These are phyloP conservation scores for Steatornis caripensis DNA, from an alignment of 2,113 vertebrate species.

Conservation along the genomic window DNA sequence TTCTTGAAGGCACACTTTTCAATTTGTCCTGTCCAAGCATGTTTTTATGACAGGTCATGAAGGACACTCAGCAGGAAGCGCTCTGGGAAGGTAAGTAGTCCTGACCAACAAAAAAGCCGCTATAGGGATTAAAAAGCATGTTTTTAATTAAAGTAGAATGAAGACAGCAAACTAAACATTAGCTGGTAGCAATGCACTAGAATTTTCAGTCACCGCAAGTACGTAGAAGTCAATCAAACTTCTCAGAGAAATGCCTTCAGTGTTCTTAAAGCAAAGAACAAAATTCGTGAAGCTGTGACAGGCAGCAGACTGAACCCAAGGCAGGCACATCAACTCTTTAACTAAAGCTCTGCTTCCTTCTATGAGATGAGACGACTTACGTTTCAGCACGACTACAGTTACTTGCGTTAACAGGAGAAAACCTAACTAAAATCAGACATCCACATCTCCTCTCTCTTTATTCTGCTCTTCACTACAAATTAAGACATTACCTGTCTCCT, in stretches of 20 bases:
- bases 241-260: slow-evolving; percentile 27
- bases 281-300: background rate
- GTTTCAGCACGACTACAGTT: background rate
- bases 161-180: slow-evolving; percentile 42
- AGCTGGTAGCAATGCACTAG: slow-evolving; percentile 13
- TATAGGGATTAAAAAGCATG: background rate
- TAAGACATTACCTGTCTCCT: background rate
- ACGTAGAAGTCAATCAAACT: slow-evolving; percentile 51
- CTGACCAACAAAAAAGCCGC: slow-evolving; percentile 19
- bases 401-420: background rate
- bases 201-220: slow-evolving; percentile 24
- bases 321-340: background rate
- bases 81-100: slow-evolving; percentile 29
- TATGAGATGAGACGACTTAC: background rate
- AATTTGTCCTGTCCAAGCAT: slow-evolving; percentile 25
- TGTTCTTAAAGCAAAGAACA: slow-evolving; percentile 8
- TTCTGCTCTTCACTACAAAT: background rate
- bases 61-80: slow-evolving; percentile 21
- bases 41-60: slow-evolving; percentile 45
- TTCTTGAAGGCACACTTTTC: background rate
- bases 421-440: background rate
- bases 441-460: background rate
- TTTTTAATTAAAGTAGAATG: slow-evolving; percentile 63
- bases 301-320: background rate
- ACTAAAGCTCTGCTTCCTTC: slow-evolving; percentile 6